Evolutionary conservation across 2,113 vertebrate genomes (phyloP), one percentile per base, ranked within the genome.

Genomic region (Coptodon bakossiorum): DNA sequence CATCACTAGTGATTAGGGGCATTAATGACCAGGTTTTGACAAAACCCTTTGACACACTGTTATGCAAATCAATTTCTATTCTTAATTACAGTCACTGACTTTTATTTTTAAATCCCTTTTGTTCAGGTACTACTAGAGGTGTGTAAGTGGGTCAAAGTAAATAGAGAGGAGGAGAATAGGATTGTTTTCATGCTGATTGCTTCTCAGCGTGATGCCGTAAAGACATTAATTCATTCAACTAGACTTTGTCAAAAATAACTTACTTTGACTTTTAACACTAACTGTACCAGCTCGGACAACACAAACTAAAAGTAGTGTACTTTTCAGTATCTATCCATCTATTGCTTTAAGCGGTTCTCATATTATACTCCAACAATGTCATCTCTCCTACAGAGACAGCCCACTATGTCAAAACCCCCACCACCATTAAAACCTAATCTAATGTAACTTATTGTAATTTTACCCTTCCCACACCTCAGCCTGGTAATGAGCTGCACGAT

Each of bases 21-120:
- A 86, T 84, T 73, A 84, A 86, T 86, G 24, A 86, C 88, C n/a
- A 24, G 45, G 86, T 83, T 82, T 85, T 27, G 38, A 91, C 87
- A 36, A 91, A 85, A 17, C 83, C 84, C 52, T 92, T 90, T 94
- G 84, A 82, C 48, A 31, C 82, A 86, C 85, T 90, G 83, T 86
- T 88, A 92, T 90, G 90, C 90, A 93, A 92, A 91, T 89, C 38
- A 56, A 54, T 1, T 86, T 88, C 80, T 84, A 6, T 52, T 83
- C 50, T 85, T 90, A 92, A 90, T 94, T 88, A 86, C 48, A 73
- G 84, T 29, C 38, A 16, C 2, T 73, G 76, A 52, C 73, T 50
- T 82, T 73, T 61, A 50, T 82, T 80, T 84, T 38, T 29, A 83
- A 89, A 90, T 56, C 34, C 61, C 59, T 52, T 80, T 71, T 57